Base-by-base conservation (phyloP, 2,113 vertebrate species). In the Enhydra lutris region DNA sequence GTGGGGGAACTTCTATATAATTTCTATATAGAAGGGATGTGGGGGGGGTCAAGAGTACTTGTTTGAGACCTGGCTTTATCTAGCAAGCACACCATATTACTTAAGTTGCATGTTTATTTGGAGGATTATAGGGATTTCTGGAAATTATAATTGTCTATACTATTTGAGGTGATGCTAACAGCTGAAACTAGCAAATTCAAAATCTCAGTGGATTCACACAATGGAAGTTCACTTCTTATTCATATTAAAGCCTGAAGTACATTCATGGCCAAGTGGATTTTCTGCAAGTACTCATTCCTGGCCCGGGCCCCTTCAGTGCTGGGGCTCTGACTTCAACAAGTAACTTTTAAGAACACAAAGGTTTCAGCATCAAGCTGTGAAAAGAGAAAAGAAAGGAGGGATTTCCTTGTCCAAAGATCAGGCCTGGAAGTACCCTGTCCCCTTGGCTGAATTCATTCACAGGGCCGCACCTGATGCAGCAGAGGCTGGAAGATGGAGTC, bases 21-120 rank as follows among this genome's bases (percentile, higher is more conserved):
- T 93, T 95, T 91, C n/a, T 89, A 0, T n/a, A 42, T 7, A 59
- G 23, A 20, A 69, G 12, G 4, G 20, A 88, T 57, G 73, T 79
- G 20, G 17, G 20, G 17, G 24, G 24, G 18, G 7, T 42, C 13
- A 39, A 47, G 15, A 14, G 3, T 12, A 34, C 7, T 90, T 83
- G 59, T 31, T 36, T 67, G 15, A 92, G 96, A 88, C 7, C 7
- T 90, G 11, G 3, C 36, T 93, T 89, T 73, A 63, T 4, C 18
- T 50, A 87, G 39, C 13, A 95, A 31, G 36, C 23, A 69, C 1
- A 50, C 79, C 17, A 29, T 92, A 94, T 89, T 69, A 95, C 15
- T 12, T 84, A 92, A 86, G 13, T 31, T 76, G 23, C n/a, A 45
- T 81, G 24, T 45, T 90, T 90, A 87, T 90, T 97, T 91, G 88